Evolutionary conservation across 2,113 vertebrate genomes (phyloP), one percentile per base, ranked within the genome.

Genomic region (Columba janthina): DNA sequence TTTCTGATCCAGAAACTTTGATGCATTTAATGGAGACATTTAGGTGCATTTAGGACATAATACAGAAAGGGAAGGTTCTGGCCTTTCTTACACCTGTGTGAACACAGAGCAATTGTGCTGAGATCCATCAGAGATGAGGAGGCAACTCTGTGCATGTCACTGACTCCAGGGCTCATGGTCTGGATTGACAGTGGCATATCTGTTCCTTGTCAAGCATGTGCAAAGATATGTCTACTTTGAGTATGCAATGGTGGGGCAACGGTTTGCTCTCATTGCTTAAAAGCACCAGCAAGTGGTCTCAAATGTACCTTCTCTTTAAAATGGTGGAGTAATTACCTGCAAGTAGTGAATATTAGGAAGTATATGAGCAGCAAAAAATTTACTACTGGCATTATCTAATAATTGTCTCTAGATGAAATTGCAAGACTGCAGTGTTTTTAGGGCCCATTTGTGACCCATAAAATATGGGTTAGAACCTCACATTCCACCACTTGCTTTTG

Each of bases 321-420:
- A 91, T 40, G 24, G 57, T 79, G 77, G 79, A 94, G 90, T 94
- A 96, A 94, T 93, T 97, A 90, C 85, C 83, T 71, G n/a, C 51
- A 65, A 75, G 58, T 71, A 95, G 76, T 87, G 91, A 96, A 79
- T 97, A 93, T 94, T 96, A 96, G 94, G 81, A 90, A 92, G 90
- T 94, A 78, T 89, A 84, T 79, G 96, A 94, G 95, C 83, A 96
- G 94, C 96, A 96, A 97, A 97, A 90, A 97, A 97, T 98, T 98
- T 97, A 98, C 89, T 97, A 85, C 75, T 87, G 79, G 94, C 65
- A 97, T 97, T 97, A 97, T 88, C 89, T 96, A 97, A 97, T 98
- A 97, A 98, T 97, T 96, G 97, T 97, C 93, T 96, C 89, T 98
- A 95, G 97, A 97, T 94, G 97, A 98, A 97, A 98, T 94, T 97